phyloP scores from a whole-genome alignment of 2,797 vertebrate species.

The Dendrocincla fuliginosa region DNA sequence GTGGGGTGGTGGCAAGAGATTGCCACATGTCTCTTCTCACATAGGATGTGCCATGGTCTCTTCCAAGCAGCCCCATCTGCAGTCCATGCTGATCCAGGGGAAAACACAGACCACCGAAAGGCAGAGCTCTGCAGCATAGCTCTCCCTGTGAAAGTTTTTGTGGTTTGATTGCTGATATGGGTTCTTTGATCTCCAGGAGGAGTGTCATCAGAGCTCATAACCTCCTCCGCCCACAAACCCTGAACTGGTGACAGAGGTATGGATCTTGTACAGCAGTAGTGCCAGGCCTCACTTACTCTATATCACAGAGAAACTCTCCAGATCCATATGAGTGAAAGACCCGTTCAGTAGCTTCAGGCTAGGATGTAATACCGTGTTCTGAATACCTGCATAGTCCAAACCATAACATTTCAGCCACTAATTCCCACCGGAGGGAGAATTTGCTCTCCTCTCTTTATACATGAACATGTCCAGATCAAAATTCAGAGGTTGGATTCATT shows the following conservation, averaged over 20 bases:
- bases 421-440: not conserved
- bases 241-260: not conserved
- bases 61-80: not conserved
- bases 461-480: not conserved
- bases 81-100: not conserved
- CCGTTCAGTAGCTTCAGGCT: not conserved
- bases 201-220: not conserved
- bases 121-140: not conserved
- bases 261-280: rapidly evolving
- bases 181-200: not conserved
- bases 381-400: not conserved
- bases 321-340: not conserved
- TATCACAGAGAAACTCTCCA: not conserved
- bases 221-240: not conserved
- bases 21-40: rapidly evolving
- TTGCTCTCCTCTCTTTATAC: not conserved
- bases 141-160: not conserved
- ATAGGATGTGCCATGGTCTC: not conserved
- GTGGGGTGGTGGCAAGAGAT: not conserved
- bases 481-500: not conserved
- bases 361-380: not conserved
- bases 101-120: not conserved
- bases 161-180: not conserved
- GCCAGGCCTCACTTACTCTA: not conserved
- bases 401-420: not conserved